Evolutionary conservation across 2,888 invertebrate genomes (phyloP).

Genomic region (Lasiommata megera): DNA sequence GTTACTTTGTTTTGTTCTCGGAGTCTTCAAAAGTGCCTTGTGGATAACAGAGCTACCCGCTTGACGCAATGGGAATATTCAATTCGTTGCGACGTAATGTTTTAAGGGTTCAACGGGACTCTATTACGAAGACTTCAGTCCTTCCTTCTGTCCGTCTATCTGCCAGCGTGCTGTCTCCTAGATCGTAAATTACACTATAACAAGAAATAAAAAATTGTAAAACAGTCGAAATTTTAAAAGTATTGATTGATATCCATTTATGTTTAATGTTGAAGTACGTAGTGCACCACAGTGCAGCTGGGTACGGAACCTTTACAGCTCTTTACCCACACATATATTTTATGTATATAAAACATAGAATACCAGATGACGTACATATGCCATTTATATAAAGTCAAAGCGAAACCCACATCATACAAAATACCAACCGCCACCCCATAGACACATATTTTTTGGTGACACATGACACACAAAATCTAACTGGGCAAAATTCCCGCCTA

Average conservation of each 20-base stretch:
- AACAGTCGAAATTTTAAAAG: too few species aligned
- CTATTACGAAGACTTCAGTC: too few species aligned
- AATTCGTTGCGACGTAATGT: not conserved
- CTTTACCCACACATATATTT: too few species aligned
- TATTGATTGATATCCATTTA: too few species aligned
- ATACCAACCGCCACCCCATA: not conserved
- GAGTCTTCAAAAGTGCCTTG: constrained; percentile 48
- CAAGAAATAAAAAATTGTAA: too few species aligned
- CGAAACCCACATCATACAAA: not conserved
- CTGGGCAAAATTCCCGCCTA: not conserved
- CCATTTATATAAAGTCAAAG: not conserved
- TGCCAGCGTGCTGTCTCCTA: too few species aligned
- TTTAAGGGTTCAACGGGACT: too few species aligned
- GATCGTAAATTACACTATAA: too few species aligned
- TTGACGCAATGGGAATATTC: constrained; percentile 43
- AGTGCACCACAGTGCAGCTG: too few species aligned
- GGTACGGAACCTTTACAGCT: too few species aligned
- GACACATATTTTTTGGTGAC: not conserved
- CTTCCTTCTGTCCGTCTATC: too few species aligned
- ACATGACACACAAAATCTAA: not conserved
- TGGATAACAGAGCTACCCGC: constrained; percentile 67
- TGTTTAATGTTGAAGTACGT: too few species aligned
- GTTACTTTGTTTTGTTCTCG: constrained; percentile 53
- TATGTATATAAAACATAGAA: not conserved
- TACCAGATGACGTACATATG: not conserved